Base-by-base conservation (phyloP, 2,888 invertebrate species). In the Monopis laevigella region DNA sequence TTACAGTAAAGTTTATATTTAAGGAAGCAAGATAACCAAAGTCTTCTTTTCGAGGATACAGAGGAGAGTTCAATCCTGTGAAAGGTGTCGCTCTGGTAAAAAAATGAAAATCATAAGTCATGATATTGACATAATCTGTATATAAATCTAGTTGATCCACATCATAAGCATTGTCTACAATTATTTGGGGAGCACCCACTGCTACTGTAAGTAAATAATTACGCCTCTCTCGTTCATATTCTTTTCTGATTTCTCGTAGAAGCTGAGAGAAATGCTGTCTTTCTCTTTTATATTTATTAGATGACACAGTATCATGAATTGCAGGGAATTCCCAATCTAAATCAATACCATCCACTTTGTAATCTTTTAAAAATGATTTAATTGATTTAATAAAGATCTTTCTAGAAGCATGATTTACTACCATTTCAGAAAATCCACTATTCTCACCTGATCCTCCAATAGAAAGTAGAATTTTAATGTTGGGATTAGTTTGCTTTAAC, bases 21-120 rank as follows among this genome's bases (percentile, higher is more conserved):
- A 93, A 71, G 1, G 88, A 88, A 3, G 83, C 71, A 53, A 90
- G 74, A 51, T 87, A 87, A 1, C 86, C 83, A 27, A 75, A 72
- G 51, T 93, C 90, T 1, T 70, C 67, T 6, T 69, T 53, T 4
- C 84, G 74, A 1, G 84, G 70, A 59, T 85, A 91, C 2, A 96
- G 68, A 0, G 96, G 95, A 0, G 95, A 85, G 67, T 96, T 96
- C 10, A 93, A 75, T 0, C 92, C 90, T 12, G 95, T 95, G 50
- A 93, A 86, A 1, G 95, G 95, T 1, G 89, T 87, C 46, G 85
- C 84, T 60, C 83, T 82, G 3, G 86, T 84, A 56, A 85, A 96
- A 56, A 86, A 89, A 64, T 96, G 94, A 57, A 87, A 96, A 63
- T 96, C 96, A 59, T 96, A 96, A 0, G 90, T 85, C 96, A 96